phyloP scores from a whole-genome alignment of 2,797 vertebrate genomes.

The Vespertilio murinus region DNA sequence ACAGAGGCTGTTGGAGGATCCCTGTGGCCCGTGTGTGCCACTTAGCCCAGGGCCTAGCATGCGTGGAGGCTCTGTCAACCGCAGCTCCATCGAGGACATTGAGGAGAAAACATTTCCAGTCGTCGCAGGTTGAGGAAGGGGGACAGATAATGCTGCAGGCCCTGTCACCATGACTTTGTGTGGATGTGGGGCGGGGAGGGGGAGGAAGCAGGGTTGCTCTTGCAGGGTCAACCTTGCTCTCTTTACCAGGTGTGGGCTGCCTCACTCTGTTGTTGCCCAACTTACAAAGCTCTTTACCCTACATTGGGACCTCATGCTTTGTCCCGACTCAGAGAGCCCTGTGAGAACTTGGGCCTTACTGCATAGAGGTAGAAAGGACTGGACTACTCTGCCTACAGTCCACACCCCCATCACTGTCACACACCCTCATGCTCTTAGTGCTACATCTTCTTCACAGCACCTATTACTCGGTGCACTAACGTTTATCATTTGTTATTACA shows the following conservation, averaged over 20 bases:
- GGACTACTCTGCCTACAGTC: neutral
- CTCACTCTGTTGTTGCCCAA: neutral
- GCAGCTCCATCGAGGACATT: neutral
- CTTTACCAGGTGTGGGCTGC: neutral
- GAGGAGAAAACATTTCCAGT: neutral
- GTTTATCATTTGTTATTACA: neutral
- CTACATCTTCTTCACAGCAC: neutral
- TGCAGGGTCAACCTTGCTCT: neutral
- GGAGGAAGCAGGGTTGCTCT: neutral
- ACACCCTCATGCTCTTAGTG: neutral
- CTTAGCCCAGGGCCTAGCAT: neutral
- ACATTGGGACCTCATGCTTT: neutral
- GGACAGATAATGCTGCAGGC: neutral
- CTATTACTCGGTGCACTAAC: neutral
- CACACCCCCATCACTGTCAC: neutral
- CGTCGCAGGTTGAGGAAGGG: neutral
- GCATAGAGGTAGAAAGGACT: neutral
- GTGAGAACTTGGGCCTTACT: neutral
- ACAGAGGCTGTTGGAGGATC: neutral
- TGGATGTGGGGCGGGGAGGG: neutral
- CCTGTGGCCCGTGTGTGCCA: neutral
- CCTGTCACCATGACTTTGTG: neutral
- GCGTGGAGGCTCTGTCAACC: accelerated
- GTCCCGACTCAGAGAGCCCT: neutral
- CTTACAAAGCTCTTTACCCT: neutral